Percentiles rank a stretch among this genome's conserved stretches.
phyloP scores from a whole-genome alignment of 2,113 vertebrate genomes.

The Turdus rufiventris region DNA sequence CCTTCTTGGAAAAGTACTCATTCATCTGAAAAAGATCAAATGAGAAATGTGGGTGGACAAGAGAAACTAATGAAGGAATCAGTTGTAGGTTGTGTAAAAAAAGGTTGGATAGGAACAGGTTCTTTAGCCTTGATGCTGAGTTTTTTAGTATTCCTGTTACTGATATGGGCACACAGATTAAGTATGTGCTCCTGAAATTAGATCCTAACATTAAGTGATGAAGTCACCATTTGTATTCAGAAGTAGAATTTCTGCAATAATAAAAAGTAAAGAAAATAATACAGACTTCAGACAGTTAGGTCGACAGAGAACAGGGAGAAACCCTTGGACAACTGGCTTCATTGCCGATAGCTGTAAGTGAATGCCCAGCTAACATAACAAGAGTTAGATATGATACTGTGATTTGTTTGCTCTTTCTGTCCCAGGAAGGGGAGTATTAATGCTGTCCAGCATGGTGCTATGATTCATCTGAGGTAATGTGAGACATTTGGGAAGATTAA shows the following conservation, averaged over 20 bases:
- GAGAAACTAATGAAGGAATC: background rate
- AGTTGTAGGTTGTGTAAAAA: background rate
- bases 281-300: background rate
- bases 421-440: background rate
- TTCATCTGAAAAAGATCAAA: background rate
- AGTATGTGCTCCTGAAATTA: background rate
- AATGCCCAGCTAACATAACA: rapidly evolving
- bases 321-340: background rate
- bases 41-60: background rate
- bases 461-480: background rate
- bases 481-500: background rate
- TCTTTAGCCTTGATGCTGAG: background rate
- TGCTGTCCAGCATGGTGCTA: background rate
- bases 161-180: background rate
- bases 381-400: background rate
- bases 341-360: background rate
- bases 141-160: background rate
- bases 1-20: background rate
- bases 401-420: background rate
- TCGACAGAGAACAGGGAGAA: background rate
- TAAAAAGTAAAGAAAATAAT: background rate
- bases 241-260: background rate
- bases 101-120: background rate
- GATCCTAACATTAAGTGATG: background rate
- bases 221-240: background rate